Conservation (phyloP, 2,113 vertebrate genomes). For the Phalacrocorax pelagicus region DNA sequence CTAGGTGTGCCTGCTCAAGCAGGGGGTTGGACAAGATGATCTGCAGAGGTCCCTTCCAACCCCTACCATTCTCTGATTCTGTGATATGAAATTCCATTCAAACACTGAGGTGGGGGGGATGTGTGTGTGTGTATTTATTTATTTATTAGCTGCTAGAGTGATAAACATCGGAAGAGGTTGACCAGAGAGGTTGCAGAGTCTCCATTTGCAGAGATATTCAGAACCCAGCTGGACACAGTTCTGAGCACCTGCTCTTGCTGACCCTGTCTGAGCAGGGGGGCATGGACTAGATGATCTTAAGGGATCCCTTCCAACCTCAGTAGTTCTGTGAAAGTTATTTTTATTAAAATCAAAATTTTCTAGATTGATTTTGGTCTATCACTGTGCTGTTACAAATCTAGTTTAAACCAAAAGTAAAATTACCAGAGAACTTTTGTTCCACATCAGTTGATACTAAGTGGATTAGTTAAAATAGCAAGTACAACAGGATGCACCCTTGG, state of each 20-base stretch:
- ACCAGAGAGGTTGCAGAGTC: neutral
- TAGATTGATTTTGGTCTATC: neutral
- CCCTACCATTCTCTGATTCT: no score
- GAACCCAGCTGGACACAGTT: neutral
- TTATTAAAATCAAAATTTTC: neutral
- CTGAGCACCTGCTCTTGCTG: neutral
- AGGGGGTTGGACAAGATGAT: no score
- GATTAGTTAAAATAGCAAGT: neutral
- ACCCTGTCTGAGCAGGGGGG: neutral
- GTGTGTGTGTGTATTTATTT: neutral
- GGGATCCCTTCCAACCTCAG: neutral
- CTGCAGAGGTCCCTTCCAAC: no score
- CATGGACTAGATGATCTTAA: neutral
- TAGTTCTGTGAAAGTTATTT: neutral
- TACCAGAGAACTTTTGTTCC: neutral
- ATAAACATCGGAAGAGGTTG: neutral
- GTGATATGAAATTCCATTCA: neutral
- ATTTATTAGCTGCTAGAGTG: neutral
- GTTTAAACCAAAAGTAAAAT: neutral
- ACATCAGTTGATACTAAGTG: neutral
- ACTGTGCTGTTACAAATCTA: neutral
- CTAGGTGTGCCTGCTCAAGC: no score
- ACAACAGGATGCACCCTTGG: neutral
- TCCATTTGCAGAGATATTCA: neutral
- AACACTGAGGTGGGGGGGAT: neutral